Conservation (phyloP, 2,113 vertebrate species). For the Aepyceros melampus region DNA sequence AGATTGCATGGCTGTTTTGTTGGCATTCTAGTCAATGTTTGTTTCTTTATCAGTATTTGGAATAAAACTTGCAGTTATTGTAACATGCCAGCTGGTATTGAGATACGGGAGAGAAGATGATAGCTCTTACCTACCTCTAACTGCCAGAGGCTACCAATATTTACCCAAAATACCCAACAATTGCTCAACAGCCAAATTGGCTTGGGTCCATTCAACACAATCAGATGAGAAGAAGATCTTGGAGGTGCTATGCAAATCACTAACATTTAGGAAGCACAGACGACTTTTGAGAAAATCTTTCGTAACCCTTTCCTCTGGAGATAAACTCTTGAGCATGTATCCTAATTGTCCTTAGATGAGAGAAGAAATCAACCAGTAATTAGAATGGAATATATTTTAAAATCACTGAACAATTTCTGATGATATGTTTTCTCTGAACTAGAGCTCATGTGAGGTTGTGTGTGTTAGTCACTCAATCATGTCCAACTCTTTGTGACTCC, state of each 20-base stretch:
- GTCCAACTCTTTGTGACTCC: not conserved
- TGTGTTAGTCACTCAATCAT: not conserved
- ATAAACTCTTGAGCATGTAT: not conserved
- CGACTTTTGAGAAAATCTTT: not conserved
- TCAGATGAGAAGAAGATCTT: not conserved
- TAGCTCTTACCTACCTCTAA: not conserved
- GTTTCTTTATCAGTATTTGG: not conserved
- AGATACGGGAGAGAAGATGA: not conserved
- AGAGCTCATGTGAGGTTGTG: not conserved
- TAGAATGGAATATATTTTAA: not conserved
- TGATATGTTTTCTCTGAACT: not conserved
- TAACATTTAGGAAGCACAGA: not conserved
- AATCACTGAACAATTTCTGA: not conserved
- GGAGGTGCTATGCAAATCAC: not conserved
- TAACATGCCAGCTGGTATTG: not conserved
- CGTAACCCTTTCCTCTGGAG: not conserved
- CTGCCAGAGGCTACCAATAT: not conserved
- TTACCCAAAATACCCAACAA: not conserved
- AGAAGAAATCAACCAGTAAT: not conserved
- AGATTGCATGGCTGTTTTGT: not conserved
- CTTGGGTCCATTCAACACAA: not conserved
- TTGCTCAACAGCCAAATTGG: not conserved
- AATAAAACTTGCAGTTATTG: not conserved
- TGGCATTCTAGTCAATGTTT: conserved; percentile 19
- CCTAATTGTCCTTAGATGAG: not conserved